A percentile compares a stretch with the other conserved stretches of the same genome.
phyloP scores from a whole-genome alignment of 2,797 vertebrate species.

The Channa striata region DNA sequence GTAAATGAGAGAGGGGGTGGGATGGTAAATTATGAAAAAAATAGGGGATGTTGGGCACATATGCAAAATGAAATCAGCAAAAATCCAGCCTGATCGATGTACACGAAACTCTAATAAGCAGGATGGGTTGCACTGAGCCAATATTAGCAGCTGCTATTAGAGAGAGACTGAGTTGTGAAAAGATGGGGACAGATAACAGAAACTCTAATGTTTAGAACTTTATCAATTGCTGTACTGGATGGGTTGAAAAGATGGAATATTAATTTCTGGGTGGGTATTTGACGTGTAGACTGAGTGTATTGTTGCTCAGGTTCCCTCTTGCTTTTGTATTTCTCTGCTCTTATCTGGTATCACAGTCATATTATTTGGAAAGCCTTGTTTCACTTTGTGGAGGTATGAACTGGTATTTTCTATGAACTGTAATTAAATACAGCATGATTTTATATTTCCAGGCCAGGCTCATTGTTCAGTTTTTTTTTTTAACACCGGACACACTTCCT shows the following conservation, averaged over 20 bases:
- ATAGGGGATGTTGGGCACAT: background rate
- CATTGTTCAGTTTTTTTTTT: conserved; percentile 31
- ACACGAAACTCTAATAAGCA: conserved; percentile 62
- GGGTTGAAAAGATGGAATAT: conserved; percentile 2
- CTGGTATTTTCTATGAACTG: conserved; percentile 13
- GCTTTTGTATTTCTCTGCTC: background rate
- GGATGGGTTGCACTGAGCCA: conserved; percentile 38
- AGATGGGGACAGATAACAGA: conserved; percentile 16
- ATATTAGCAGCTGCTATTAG: conserved; percentile 37
- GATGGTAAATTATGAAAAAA: conserved; percentile 5
- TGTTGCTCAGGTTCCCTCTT: conserved; percentile 11
- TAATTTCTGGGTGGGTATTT: background rate
- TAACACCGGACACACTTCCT: conserved; percentile 19
- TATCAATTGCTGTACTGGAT: too few species aligned
- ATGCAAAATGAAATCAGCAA: conserved; percentile 32
- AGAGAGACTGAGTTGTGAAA: conserved; percentile 11
- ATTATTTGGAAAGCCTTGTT: too few species aligned
- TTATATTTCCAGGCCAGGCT: conserved; percentile 8
- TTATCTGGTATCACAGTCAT: conserved; percentile 20
- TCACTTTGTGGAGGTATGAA: too few species aligned
- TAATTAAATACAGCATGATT: conserved; percentile 21
- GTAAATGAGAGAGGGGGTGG: background rate
- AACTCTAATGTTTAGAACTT: too few species aligned
- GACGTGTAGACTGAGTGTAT: background rate
- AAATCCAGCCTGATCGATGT: conserved; percentile 40